Evolutionary conservation across 2,888 invertebrate species (phyloP), one percentile per base, ranked within the genome.

Genomic region (Epinotia brunnichana): DNA sequence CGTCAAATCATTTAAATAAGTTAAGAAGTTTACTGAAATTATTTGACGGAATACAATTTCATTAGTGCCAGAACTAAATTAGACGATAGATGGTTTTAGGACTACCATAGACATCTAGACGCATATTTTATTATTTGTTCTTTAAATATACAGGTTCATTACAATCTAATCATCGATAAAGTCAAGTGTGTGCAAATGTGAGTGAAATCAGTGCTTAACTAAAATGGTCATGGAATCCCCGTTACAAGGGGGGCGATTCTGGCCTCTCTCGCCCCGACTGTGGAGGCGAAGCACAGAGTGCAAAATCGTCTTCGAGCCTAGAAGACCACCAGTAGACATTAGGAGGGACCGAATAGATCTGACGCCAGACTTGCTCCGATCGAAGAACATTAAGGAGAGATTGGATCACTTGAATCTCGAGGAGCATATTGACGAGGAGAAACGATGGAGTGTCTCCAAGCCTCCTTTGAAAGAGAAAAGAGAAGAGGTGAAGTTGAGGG

Each of bases 211-310:
- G 76, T 74, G 75, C 76, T 75, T 64, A 74, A 73, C 77, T 66
- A 90, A 88, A 85, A 93, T 93, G 93, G 91, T 92, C 78, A 91
- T 93, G 91, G 92, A 93, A 87, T 85, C 91, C 75, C 83, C 88
- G 62, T 88, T 90, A 75, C 87, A 86, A 77, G 85, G 83, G 74
- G 90, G 90, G 81, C 87, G 90, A 29, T 91, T 93, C 76, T 93
- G 93, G 93, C 92, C 93, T 39, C 82, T 93, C 19, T 93, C 92
- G 51, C 93, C 93, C 24, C 87, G 91, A 11, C 80, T 93, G 19
- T 93, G 92, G 92, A 87, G 93, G 51, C 85, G 91, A 69, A 93
- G 93, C 82, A 91, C 87, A 78, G 93, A 93, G 69, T 93, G 91
- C 53, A 93, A 92, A 81, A 88, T 92, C 35, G 92, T 91, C n/a